phyloP scores from a whole-genome alignment of 2,113 vertebrate genomes.

The Bostrychus sinensis region DNA sequence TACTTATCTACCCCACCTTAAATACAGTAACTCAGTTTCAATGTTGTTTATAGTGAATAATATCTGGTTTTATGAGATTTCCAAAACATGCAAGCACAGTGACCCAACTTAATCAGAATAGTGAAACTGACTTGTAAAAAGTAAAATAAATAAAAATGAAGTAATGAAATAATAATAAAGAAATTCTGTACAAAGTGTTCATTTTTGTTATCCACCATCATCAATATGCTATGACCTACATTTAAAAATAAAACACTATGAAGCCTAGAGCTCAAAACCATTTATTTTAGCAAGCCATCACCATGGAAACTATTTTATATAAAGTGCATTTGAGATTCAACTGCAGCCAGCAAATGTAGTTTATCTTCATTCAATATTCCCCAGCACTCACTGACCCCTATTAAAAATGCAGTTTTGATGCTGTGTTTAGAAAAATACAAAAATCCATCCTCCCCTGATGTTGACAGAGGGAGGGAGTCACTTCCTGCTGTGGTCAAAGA shows the following conservation, averaged over 20 bases:
- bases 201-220: not conserved
- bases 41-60: too few relatives aligned
- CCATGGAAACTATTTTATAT: not conserved
- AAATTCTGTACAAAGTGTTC: too few relatives aligned
- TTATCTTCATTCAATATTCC: not conserved
- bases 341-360: not conserved
- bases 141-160: too few relatives aligned
- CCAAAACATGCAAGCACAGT: too few relatives aligned
- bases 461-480: constrained; percentile 22
- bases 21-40: too few relatives aligned
- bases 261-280: not conserved
- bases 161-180: too few relatives aligned
- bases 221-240: not conserved
- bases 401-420: constrained; percentile 27
- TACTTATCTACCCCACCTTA: too few relatives aligned
- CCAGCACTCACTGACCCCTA: constrained; percentile 35
- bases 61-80: too few relatives aligned
- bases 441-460: not conserved
- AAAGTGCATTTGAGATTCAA: not conserved
- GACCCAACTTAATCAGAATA: too few relatives aligned
- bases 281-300: not conserved
- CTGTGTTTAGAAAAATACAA: not conserved
- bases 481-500: constrained; percentile 49
- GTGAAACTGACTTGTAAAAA: too few relatives aligned
- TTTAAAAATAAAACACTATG: too few relatives aligned